Conservation (phyloP, 2,113 vertebrate species). For the Ictalurus furcatus region DNA sequence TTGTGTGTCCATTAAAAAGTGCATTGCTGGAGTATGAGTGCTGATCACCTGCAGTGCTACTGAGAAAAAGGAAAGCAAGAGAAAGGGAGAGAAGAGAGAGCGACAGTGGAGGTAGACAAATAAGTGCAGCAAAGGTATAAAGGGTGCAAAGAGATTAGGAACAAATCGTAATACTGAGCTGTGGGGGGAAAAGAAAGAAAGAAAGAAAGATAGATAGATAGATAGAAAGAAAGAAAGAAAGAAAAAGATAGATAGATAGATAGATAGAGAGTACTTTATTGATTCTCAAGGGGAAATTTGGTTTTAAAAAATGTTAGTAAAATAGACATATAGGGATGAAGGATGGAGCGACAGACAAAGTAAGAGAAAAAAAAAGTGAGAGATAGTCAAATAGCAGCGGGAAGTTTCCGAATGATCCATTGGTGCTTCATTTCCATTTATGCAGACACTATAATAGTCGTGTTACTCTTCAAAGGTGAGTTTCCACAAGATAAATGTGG, state of each 20-base stretch:
- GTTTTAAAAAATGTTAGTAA: no score
- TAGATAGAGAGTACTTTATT: no score
- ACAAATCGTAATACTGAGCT: background rate
- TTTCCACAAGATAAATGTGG: background rate
- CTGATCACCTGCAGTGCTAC: background rate
- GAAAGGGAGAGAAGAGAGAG: background rate
- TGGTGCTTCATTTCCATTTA: background rate
- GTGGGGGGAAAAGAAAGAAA: background rate
- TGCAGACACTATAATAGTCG: background rate
- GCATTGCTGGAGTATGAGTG: background rate
- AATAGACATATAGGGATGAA: background rate
- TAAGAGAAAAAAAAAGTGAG: background rate
- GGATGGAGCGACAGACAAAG: background rate
- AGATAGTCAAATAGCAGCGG: background rate
- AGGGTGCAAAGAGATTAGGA: background rate
- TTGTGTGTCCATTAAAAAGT: slow-evolving; percentile 9
- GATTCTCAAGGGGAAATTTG: no score
- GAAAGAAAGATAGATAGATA: no score
- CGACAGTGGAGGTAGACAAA: background rate
- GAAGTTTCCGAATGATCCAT: background rate
- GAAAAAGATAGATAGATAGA: no score
- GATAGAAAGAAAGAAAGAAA: no score
- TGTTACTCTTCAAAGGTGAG: background rate
- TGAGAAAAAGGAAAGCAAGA: background rate
- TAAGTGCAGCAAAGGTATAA: background rate